A percentile compares a stretch with the other conserved stretches of the same genome.
Conservation (phyloP, 2,113 vertebrate genomes). For the Notiomystis cincta region DNA sequence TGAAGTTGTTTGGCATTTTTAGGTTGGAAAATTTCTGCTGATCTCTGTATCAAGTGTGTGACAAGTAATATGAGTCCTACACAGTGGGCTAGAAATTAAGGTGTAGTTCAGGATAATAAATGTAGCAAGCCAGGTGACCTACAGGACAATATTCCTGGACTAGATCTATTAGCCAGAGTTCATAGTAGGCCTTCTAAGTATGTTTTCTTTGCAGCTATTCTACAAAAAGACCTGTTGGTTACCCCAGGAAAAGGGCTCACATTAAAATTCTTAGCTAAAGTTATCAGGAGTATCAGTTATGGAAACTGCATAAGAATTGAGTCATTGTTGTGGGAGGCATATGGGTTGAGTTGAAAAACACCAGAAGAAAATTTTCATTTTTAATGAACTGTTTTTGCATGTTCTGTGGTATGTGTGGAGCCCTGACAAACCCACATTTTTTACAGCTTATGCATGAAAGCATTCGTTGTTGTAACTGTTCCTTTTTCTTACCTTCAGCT, state of each 20-base stretch:
- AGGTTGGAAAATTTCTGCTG: background rate
- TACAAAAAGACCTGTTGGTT: background rate
- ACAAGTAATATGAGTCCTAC: background rate
- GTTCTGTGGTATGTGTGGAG: background rate
- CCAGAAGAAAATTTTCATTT: background rate
- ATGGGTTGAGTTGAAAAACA: background rate
- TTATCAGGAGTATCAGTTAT: background rate
- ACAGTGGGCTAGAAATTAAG: background rate
- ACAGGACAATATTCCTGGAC: background rate
- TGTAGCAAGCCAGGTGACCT: background rate
- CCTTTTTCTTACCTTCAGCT: background rate
- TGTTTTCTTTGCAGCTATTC: background rate
- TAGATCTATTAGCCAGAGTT: background rate
- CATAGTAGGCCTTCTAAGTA: background rate
- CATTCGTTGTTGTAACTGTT: background rate
- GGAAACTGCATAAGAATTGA: background rate
- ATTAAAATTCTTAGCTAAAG: background rate
- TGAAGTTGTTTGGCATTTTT: background rate
- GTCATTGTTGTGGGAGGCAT: background rate
- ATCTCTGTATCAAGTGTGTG: background rate
- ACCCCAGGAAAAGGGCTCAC: background rate
- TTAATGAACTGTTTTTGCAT: background rate
- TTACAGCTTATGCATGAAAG: background rate
- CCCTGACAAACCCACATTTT: background rate
- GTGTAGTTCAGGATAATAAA: background rate